A percentile compares a stretch with the other conserved stretches of the same genome.
phyloP scores from a whole-genome alignment of 2,888 invertebrate genomes.

The Notocelia uddmanniana region DNA sequence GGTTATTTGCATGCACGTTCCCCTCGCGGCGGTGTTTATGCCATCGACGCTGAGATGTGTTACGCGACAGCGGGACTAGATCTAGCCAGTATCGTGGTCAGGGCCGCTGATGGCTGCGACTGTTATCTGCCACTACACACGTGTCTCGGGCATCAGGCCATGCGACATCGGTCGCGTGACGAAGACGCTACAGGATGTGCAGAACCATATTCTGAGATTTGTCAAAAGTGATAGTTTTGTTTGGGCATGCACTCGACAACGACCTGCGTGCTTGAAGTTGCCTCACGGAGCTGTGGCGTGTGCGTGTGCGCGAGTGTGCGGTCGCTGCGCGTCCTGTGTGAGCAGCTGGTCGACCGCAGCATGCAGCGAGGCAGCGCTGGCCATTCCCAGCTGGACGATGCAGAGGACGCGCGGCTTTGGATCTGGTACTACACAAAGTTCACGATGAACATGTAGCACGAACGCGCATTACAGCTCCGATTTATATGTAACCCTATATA shows the following conservation, averaged over 20 bases:
- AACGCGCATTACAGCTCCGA: conserved; percentile 60
- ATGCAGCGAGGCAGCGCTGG: conserved; percentile 91
- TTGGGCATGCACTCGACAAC: conserved; percentile 98
- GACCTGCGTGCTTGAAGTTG: conserved; percentile 94
- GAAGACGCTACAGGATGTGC: conserved; percentile 92
- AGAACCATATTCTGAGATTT: conserved; percentile 93
- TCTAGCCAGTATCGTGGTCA: conserved; percentile 94
- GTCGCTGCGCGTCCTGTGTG: conserved; percentile 92
- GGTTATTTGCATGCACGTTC: conserved; percentile 88
- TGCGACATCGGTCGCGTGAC: conserved; percentile 86
- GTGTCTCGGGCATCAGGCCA: conserved; percentile 96
- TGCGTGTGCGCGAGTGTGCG: conserved; percentile 93
- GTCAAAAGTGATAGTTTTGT: conserved; percentile 93
- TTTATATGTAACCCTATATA: conserved; percentile 75
- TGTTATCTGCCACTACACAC: conserved; percentile 97
- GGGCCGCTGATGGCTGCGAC: conserved; percentile 90
- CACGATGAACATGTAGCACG: conserved; percentile 68
- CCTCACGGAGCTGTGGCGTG: conserved; percentile 95
- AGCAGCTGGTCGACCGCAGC: conserved; percentile 89
- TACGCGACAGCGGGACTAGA: conserved; percentile 95
- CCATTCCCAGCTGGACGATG: conserved; percentile 98
- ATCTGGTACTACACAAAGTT: conserved; percentile 93
- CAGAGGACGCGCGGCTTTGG: conserved; percentile 94
- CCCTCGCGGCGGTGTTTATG: conserved; percentile 88
- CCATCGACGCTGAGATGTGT: conserved; percentile 99